Evolutionary conservation across 2,888 invertebrate genomes (phyloP).

Genomic region (Tipula lateralis): DNA sequence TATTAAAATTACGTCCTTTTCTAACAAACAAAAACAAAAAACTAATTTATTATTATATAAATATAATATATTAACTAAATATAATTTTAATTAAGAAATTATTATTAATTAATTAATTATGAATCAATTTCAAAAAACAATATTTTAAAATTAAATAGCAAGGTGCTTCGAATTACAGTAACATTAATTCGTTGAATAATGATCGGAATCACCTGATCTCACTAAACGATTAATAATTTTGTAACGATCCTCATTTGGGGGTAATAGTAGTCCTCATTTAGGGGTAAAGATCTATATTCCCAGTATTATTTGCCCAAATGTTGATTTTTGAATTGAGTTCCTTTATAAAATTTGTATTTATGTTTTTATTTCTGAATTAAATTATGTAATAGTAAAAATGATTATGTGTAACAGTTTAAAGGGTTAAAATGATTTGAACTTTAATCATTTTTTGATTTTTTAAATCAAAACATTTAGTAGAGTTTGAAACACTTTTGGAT

Average conservation of each 20-base stretch:
- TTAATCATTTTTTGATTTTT: too few species aligned
- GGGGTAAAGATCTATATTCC: too few species aligned
- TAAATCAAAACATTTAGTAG: not conserved
- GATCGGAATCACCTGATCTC: not conserved
- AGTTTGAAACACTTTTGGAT: not conserved
- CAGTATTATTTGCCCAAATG: not conserved
- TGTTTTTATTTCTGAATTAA: not conserved
- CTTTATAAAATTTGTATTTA: not conserved
- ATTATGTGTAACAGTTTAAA: not conserved
- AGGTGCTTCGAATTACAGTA: not conserved
- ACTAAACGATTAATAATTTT: not conserved
- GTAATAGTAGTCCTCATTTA: too few species aligned
- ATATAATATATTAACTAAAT: not conserved
- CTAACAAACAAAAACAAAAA: constrained; percentile 2
- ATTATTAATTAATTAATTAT: not conserved
- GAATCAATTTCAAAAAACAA: not conserved
- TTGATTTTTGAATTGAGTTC: not conserved
- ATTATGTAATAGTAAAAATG: not conserved
- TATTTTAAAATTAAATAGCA: not conserved
- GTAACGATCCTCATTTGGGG: too few species aligned
- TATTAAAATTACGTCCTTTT: not conserved
- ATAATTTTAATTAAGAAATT: not conserved
- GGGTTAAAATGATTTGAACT: not conserved
- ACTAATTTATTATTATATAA: not conserved
- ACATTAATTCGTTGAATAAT: not conserved